A percentile compares a stretch with the other conserved stretches of the same genome.
These are phyloP conservation scores for Pollenia griseotomentosa DNA, from an alignment of 2,888 invertebrate genomes.

Conservation along the genomic window DNA sequence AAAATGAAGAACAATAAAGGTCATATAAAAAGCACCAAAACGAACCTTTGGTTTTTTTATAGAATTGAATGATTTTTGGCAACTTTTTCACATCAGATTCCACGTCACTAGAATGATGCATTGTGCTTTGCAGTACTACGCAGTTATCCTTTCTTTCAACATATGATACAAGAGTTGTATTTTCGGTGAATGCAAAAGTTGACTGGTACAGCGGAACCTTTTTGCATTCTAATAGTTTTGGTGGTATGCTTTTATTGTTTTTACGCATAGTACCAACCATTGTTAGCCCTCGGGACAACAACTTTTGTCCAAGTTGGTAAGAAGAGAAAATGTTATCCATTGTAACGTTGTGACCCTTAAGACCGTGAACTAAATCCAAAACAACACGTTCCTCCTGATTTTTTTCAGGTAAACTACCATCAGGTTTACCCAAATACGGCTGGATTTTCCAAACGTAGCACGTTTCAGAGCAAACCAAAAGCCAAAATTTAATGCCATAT, in stretches of 20 bases:
- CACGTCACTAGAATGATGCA: background rate
- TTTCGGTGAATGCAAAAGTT: constrained; percentile 19
- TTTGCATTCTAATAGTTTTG: background rate
- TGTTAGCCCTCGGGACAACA: constrained; percentile 2
- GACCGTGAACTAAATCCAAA: constrained; percentile 9
- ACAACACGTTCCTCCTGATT: constrained; percentile 13
- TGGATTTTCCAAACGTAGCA: constrained; percentile 16
- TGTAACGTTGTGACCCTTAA: constrained; percentile 8
- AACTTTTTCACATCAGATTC: background rate
- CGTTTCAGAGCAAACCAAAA: constrained; percentile 14
- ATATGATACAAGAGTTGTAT: constrained; percentile 4
- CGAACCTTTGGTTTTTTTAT: constrained; percentile 7
- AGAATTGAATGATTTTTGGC: constrained; percentile 26
- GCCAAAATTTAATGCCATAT: constrained; percentile 8
- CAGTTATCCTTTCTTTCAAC: background rate
- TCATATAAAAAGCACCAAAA: background rate
- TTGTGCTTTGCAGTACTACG: constrained; percentile 7
- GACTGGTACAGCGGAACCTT: constrained; percentile 1
- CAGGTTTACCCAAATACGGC: constrained; percentile 10
- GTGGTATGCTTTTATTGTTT: constrained; percentile 13
- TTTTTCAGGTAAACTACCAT: background rate
- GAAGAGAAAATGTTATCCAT: constrained; percentile 21
- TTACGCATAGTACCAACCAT: constrained; percentile 15
- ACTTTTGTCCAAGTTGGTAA: background rate
- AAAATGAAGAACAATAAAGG: background rate